Percentiles rank a stretch among this genome's conserved stretches.
Conservation (phyloP, 2,113 vertebrate species). For the Hippocampus mohnikei region DNA sequence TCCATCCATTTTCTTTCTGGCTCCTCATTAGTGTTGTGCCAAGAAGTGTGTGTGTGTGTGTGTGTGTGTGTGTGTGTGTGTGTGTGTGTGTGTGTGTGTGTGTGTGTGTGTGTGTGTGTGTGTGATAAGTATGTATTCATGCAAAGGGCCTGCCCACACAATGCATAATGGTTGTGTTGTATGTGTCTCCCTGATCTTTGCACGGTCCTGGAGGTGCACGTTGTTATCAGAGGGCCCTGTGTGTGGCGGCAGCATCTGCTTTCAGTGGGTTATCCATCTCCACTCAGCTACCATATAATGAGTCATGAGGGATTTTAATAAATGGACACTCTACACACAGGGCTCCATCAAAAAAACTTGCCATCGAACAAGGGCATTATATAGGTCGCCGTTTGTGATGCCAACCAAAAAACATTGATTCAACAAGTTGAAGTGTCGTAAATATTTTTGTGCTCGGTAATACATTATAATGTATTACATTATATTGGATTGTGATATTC, state of each 20-base stretch:
- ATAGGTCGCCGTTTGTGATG: constrained; percentile 49
- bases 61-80: no score
- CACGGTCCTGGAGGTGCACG: constrained; percentile 62
- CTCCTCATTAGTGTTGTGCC: no score
- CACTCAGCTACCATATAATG: constrained; percentile 71
- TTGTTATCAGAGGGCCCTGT: constrained; percentile 61
- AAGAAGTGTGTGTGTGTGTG: no score
- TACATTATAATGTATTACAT: not conserved
- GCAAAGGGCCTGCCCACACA: constrained; percentile 21
- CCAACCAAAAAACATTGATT: constrained; percentile 30
- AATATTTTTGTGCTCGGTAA: not conserved
- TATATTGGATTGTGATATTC: not conserved
- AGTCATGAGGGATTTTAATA: constrained; percentile 69
- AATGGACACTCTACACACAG: constrained; percentile 57
- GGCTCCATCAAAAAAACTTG: constrained; percentile 59
- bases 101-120: constrained; percentile 12
- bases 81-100: no score
- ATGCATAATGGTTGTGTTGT: constrained; percentile 49
- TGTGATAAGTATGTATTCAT: not conserved
- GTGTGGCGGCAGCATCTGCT: constrained; percentile 65
- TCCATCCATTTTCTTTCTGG: no score
- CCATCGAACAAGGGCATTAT: constrained; percentile 57
- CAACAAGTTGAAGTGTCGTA: constrained; percentile 2
- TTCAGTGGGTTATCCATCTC: constrained; percentile 68
- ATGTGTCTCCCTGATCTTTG: constrained; percentile 48